A percentile compares a stretch with the other conserved stretches of the same genome.
Conservation (phyloP, 2,113 vertebrate species). For the Electrona antarctica region DNA sequence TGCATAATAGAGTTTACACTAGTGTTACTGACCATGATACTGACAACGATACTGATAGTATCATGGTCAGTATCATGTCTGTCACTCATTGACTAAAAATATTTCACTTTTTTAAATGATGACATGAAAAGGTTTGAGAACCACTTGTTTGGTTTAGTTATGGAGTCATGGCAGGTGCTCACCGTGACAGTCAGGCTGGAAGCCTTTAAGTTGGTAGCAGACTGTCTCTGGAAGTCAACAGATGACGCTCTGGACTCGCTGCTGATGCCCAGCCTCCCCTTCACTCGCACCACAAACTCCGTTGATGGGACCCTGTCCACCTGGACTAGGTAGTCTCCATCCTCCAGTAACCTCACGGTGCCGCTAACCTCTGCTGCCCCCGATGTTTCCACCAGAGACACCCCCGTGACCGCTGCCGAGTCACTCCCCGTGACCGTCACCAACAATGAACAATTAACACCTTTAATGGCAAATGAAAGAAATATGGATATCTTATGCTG, state of each 20-base stretch:
- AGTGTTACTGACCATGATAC: too few species aligned
- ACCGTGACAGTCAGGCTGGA: constrained; percentile 64
- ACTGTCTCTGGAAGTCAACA: constrained; percentile 61
- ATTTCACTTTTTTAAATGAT: too few species aligned
- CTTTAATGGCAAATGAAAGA: constrained; percentile 31
- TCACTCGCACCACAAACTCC: constrained; percentile 57
- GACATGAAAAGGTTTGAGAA: too few species aligned
- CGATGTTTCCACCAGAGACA: constrained; percentile 47
- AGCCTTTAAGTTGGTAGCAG: constrained; percentile 47
- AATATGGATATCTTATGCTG: not conserved
- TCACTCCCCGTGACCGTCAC: constrained; percentile 57
- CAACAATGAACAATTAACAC: constrained; percentile 51
- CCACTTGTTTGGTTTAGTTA: too few species aligned
- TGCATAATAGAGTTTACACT: too few species aligned
- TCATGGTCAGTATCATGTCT: too few species aligned
- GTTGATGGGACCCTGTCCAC: constrained; percentile 46
- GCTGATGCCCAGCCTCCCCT: constrained; percentile 23
- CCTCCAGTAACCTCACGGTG: constrained; percentile 25
- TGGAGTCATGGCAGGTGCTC: constrained; percentile 18
- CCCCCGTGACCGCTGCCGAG: constrained; percentile 47
- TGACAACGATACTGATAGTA: too few species aligned
- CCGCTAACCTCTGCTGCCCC: constrained; percentile 45
- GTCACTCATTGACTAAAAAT: too few species aligned
- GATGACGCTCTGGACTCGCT: not conserved
- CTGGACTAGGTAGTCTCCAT: constrained; percentile 39